Evolutionary conservation across 2,888 invertebrate genomes (phyloP).

Genomic region (Ashinkailepas kermadecensis): DNA sequence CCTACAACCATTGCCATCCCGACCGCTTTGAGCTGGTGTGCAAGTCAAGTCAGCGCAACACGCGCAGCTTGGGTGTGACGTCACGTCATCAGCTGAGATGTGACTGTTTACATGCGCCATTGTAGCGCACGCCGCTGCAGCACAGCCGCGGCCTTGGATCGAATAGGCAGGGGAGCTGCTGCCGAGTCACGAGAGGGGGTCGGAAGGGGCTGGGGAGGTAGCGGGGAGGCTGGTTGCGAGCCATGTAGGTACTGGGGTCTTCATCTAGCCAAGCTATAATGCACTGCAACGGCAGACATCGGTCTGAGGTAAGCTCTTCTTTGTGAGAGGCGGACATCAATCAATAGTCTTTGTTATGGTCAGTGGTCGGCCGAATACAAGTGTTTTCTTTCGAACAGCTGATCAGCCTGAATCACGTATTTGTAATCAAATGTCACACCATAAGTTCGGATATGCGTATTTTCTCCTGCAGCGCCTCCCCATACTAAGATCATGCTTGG

Average conservation of each 20-base stretch:
- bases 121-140: slow-evolving; percentile 13
- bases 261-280: neutral
- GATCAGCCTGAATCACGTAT: neutral
- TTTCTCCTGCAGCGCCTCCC: too few species aligned
- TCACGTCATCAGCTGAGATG: neutral
- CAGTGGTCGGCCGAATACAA: neutral
- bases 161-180: neutral
- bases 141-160: neutral
- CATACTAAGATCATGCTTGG: too few species aligned
- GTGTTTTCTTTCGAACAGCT: neutral
- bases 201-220: neutral
- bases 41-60: too few species aligned
- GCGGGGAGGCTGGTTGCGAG: neutral
- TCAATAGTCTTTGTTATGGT: slow-evolving; percentile 17
- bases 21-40: too few species aligned
- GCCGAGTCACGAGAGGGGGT: too few species aligned
- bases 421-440: too few species aligned
- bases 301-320: neutral
- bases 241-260: neutral
- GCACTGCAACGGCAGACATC: slow-evolving; percentile 17
- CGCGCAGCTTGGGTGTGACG: neutral
- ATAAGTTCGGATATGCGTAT: too few species aligned
- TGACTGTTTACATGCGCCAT: slow-evolving; percentile 16
- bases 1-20: too few species aligned
- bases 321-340: neutral